Evolutionary conservation across 2,113 vertebrate genomes (phyloP).

Genomic region (Thomomys bottae): DNA sequence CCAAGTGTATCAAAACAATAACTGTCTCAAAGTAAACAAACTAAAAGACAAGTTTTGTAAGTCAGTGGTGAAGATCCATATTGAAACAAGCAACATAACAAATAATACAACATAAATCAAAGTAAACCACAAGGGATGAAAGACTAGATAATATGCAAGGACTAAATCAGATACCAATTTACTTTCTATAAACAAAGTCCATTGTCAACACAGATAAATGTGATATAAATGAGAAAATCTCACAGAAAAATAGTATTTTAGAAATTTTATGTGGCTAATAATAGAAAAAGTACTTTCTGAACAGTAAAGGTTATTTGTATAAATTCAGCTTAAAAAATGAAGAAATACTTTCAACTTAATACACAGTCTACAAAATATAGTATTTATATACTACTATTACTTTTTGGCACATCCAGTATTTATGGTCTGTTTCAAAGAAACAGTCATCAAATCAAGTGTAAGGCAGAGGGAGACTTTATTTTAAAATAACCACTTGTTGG

Average conservation of each 20-base stretch:
- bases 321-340: slow-evolving; percentile 25
- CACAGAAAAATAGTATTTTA: neutral
- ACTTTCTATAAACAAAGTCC: slow-evolving; percentile 8
- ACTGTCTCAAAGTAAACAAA: slow-evolving; percentile 44
- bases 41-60: slow-evolving; percentile 3
- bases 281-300: neutral
- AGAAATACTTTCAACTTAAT: neutral
- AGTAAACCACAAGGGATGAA: neutral
- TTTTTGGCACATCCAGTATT: slow-evolving; percentile 15
- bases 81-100: slow-evolving; percentile 22
- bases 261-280: slow-evolving; percentile 19
- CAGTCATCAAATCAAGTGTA: slow-evolving; percentile 20
- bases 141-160: neutral
- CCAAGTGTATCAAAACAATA: slow-evolving; percentile 22
- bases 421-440: slow-evolving; percentile 3
- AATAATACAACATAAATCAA: slow-evolving; percentile 17
- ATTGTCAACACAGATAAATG: slow-evolving; percentile 13
- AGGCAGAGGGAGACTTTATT: neutral
- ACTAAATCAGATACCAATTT: neutral
- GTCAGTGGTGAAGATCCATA: neutral
- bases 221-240: too few relatives aligned
- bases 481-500: neutral
- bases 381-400: neutral
- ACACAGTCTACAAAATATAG: neutral
- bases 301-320: slow-evolving; percentile 14